These are phyloP conservation scores for Aleiodes leptofemur DNA, from an alignment of 2,888 invertebrate genomes.

Conservation along the genomic window DNA sequence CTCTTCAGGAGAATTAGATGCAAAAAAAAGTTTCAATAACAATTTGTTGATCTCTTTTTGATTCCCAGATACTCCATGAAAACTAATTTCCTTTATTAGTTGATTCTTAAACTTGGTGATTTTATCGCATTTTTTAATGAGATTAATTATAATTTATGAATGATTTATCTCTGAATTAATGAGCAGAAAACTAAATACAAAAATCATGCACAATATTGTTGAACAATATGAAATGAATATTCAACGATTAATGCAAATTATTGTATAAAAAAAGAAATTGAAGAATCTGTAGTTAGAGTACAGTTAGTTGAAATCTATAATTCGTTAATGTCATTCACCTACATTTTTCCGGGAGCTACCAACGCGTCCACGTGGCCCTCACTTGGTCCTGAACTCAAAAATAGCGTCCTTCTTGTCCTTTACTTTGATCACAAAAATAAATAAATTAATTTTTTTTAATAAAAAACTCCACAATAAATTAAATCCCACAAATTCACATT, in stretches of 20 bases:
- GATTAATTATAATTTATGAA: slow-evolving; percentile 3
- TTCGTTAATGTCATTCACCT: slow-evolving; percentile 48
- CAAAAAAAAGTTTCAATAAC: too few species aligned
- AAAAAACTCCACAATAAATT: slow-evolving; percentile 2
- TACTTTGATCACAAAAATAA: neutral
- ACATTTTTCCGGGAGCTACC: slow-evolving; percentile 68
- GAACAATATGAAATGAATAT: slow-evolving; percentile 4
- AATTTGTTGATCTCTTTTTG: too few species aligned
- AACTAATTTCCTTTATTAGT: too few species aligned
- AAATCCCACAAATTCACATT: slow-evolving; percentile 18
- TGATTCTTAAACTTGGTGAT: too few species aligned
- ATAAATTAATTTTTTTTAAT: neutral
- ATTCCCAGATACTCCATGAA: too few species aligned
- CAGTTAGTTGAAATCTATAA: slow-evolving; percentile 31
- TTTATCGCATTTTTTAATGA: too few species aligned
- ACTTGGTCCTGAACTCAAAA: slow-evolving; percentile 53
- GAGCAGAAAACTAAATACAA: too few species aligned
- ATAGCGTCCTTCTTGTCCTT: slow-evolving; percentile 52
- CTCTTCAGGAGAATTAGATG: too few species aligned
- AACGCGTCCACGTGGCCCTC: slow-evolving; percentile 69
- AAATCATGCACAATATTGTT: too few species aligned
- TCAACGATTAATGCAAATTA: slow-evolving; percentile 11
- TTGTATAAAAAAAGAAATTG: neutral
- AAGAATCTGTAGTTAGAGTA: slow-evolving; percentile 17
- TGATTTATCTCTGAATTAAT: neutral